Base-by-base conservation (phyloP, 2,888 invertebrate species). In the Micropterix aruncella region DNA sequence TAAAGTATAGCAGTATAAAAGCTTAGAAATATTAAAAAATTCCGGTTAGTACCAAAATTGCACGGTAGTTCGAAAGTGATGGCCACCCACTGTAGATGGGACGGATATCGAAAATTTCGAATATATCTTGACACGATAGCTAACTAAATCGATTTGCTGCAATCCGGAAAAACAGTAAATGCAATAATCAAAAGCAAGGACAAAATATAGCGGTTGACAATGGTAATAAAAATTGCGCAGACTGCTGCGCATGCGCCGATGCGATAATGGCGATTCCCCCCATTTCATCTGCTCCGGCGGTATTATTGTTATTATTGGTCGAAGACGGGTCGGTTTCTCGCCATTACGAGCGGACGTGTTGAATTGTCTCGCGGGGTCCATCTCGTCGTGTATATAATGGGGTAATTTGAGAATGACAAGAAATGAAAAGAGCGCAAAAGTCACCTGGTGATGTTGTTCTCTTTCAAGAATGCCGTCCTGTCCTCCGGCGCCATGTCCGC, bases 401-500 rank as follows among this genome's bases (percentile, higher is more conserved):
- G 36, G 36, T 7, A 9, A 27, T 27, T 27, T 9, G 7, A 27
- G 12, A 9, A 27, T 27, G 7, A 9, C 7, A 27, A 9, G 12
- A 27, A 7, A 27, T 9, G 7, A 27, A 27, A 27, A 9, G 7
- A 27, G 7, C n/a, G 12, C n/a, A 27, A n/a, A 16, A 44, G 54
- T 60, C 66, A 89, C 90, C 90, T 89, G 47, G 84, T 80, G 46
- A 82, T 74, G 56, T 83, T 84, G 46, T 77, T 71, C 61, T 94
- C 93, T 57, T 93, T 89, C 48, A 89, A 69, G 62, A 79, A 93
- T 37, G 80, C 81, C 51, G 81, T 78, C 47, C 75, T 75, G 54
- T 91, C 86, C 17, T 80, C 81, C 7, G 74, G 64, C 7, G 85
- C 83, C 80, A 94, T 87, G 52, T 97, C 94, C 39, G 83, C 57